Conservation (phyloP, 1,140 invertebrate genomes). For the Sitobion miscanthi region DNA sequence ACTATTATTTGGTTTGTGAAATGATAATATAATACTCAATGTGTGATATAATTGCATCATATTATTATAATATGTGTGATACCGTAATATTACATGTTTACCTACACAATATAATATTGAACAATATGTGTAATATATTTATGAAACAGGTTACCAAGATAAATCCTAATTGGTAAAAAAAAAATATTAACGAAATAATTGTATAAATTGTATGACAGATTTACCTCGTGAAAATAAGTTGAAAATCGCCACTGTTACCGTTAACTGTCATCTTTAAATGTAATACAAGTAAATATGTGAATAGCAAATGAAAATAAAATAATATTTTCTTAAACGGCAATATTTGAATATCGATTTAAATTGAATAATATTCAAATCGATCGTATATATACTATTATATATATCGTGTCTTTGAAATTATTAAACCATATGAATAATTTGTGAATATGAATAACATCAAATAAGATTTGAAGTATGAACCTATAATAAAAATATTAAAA, state of each 20-base stretch:
- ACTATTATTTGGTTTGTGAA: neutral
- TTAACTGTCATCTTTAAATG: neutral
- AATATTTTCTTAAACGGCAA: neutral
- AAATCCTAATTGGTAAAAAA: neutral
- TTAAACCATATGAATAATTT: neutral
- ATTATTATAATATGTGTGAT: neutral
- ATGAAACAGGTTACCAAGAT: neutral
- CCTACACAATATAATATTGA: neutral
- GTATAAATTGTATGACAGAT: too few relatives aligned
- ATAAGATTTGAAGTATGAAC: neutral
- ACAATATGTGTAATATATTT: neutral
- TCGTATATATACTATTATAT: neutral
- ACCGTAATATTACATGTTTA: neutral
- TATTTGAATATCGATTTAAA: neutral
- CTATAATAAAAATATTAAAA: neutral
- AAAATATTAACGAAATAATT: too few relatives aligned
- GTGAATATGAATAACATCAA: neutral
- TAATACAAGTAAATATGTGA: neutral
- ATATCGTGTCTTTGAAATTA: neutral
- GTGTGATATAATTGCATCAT: neutral
- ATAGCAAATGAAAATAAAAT: neutral
- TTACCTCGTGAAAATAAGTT: neutral
- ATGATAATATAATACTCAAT: neutral
- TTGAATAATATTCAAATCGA: neutral
- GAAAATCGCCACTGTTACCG: neutral